These are phyloP conservation scores for Hiodon tergisus DNA, from an alignment of 2,113 vertebrate species.

Conservation along the genomic window DNA sequence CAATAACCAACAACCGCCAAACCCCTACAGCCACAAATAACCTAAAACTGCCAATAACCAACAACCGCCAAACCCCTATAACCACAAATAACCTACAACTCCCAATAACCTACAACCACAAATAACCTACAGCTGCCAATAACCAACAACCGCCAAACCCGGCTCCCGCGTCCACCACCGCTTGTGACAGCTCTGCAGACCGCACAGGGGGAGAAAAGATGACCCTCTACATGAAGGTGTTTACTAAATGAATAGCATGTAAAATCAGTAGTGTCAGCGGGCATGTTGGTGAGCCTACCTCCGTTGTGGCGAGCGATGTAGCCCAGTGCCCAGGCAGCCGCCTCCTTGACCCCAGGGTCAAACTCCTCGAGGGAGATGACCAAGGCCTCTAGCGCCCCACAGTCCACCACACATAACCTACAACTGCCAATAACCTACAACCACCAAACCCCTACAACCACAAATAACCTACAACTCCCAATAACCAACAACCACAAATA, in stretches of 20 bases:
- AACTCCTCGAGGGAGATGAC: slow-evolving; percentile 87
- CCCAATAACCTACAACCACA: too few relatives aligned
- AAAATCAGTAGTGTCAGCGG: neutral
- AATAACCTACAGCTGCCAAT: too few relatives aligned
- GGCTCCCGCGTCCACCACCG: slow-evolving; percentile 85
- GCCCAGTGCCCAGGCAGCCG: slow-evolving; percentile 77
- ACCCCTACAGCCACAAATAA: too few relatives aligned
- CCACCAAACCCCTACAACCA: neutral
- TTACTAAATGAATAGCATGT: neutral
- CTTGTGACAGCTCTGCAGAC: slow-evolving; percentile 86
- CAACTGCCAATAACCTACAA: neutral
- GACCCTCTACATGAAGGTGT: slow-evolving; percentile 43
- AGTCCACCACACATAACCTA: slow-evolving; percentile 72
- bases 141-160: too few relatives aligned
- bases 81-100: too few relatives aligned
- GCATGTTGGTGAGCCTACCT: slow-evolving; percentile 55
- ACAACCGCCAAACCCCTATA: neutral
- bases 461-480: too few relatives aligned
- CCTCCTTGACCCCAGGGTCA: slow-evolving; percentile 90
- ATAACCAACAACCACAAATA: too few relatives aligned
- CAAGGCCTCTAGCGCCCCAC: slow-evolving; percentile 74
- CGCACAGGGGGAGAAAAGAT: slow-evolving; percentile 68
- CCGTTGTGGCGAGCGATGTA: slow-evolving; percentile 78
- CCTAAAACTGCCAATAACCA: neutral
- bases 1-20: too few relatives aligned